A percentile compares a stretch with the other conserved stretches of the same genome.
Conservation (phyloP, 2,888 invertebrate species). For the Volucella inanis region DNA sequence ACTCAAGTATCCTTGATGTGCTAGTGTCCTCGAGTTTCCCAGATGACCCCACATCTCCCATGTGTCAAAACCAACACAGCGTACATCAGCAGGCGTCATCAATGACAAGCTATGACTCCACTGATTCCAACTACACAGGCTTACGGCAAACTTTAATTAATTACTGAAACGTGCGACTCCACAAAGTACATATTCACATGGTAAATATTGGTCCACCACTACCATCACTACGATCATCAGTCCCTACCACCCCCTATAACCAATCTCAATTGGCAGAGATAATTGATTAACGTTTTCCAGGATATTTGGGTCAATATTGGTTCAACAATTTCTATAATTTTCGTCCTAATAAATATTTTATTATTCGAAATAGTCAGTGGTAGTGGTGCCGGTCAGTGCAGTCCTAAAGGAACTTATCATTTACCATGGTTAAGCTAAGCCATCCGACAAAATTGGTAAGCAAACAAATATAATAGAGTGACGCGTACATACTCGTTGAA, state of each 20-base stretch:
- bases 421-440: neutral
- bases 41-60: neutral
- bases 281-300: slow-evolving; percentile 68
- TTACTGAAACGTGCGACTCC: slow-evolving; percentile 56
- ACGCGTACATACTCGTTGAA: slow-evolving; percentile 24
- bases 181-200: slow-evolving; percentile 33
- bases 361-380: slow-evolving; percentile 5
- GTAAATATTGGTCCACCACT: slow-evolving; percentile 16
- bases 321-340: slow-evolving; percentile 68
- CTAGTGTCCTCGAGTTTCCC: no score
- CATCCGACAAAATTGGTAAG: slow-evolving; percentile 52
- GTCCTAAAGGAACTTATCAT: neutral
- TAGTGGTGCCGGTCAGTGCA: neutral
- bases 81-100: slow-evolving; percentile 1
- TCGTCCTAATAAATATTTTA: slow-evolving; percentile 48
- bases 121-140: neutral
- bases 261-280: slow-evolving; percentile 37
- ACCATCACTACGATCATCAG: neutral
- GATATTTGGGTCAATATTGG: slow-evolving; percentile 64
- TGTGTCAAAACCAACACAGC: slow-evolving; percentile 13
- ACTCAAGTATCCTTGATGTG: no score
- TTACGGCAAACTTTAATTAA: slow-evolving; percentile 56
- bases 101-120: neutral
- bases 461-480: slow-evolving; percentile 58
- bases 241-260: neutral